A percentile compares a stretch with the other conserved stretches of the same genome.
Evolutionary conservation across 2,888 invertebrate genomes (phyloP).

Genomic region (Junonia oenone): DNA sequence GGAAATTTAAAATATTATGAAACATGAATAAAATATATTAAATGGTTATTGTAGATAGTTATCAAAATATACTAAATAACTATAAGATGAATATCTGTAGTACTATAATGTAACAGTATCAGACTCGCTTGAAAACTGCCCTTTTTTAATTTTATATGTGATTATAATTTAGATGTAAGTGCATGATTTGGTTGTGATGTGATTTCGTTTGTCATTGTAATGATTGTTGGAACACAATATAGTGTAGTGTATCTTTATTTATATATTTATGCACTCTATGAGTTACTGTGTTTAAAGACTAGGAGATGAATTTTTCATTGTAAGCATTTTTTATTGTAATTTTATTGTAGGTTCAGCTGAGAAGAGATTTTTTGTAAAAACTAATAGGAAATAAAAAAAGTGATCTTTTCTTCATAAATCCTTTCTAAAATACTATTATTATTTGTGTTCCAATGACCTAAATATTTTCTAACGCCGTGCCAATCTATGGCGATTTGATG

Average conservation of each 20-base stretch:
- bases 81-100: background rate
- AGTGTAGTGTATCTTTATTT: too few species aligned
- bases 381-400: too few species aligned
- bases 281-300: too few species aligned
- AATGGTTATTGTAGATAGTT: background rate
- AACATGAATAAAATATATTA: background rate
- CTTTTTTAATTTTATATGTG: conserved; percentile 1
- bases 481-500: background rate
- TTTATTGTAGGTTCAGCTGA: too few species aligned
- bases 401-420: background rate
- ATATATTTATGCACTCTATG: too few species aligned
- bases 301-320: too few species aligned
- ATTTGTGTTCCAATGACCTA: background rate
- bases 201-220: background rate
- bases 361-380: too few species aligned
- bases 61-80: background rate
- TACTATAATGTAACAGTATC: background rate
- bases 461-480: conserved; percentile 2
- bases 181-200: conserved; percentile 1
- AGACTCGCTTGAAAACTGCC: background rate
- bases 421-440: background rate
- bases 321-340: too few species aligned
- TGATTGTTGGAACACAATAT: background rate
- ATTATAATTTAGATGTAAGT: background rate
- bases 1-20: background rate